A percentile compares a stretch with the other conserved stretches of the same genome.
These are phyloP conservation scores for Octomys mimax DNA, from an alignment of 2,797 vertebrate genomes.

Conservation along the genomic window DNA sequence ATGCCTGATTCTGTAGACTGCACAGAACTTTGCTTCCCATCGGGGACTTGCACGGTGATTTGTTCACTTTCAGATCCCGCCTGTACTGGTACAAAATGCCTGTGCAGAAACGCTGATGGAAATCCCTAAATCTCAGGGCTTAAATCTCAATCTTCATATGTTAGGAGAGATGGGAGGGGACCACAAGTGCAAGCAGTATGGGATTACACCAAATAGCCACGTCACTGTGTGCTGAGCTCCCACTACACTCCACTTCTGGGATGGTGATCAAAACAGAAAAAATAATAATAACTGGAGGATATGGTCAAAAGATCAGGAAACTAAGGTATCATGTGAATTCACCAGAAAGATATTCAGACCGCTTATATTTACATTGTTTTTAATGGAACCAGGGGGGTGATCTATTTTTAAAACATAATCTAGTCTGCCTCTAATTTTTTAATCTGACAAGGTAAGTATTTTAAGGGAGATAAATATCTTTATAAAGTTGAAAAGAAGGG, in stretches of 20 bases:
- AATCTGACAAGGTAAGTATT: neutral
- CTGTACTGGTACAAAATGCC: neutral
- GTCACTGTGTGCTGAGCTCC: neutral
- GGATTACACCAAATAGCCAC: neutral
- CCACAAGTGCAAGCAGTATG: constrained; percentile 53
- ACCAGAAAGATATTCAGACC: constrained; percentile 36
- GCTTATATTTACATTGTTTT: constrained; percentile 3
- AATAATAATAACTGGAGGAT: too few relatives aligned
- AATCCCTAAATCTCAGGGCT: neutral
- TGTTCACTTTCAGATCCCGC: neutral
- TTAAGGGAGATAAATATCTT: constrained; percentile 52
- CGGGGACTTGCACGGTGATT: neutral
- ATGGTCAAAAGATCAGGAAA: neutral
- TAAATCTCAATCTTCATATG: neutral
- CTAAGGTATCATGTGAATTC: neutral
- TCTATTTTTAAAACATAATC: constrained; percentile 55
- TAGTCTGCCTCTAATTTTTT: neutral
- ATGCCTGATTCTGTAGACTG: neutral
- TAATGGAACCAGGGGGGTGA: constrained; percentile 8
- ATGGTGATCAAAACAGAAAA: neutral
- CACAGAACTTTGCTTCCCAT: neutral
- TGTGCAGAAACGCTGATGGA: neutral
- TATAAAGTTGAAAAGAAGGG: neutral
- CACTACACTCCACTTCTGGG: neutral
- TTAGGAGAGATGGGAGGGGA: neutral